Conservation (phyloP, 2,797 vertebrate species). For the Coreius guichenoti region DNA sequence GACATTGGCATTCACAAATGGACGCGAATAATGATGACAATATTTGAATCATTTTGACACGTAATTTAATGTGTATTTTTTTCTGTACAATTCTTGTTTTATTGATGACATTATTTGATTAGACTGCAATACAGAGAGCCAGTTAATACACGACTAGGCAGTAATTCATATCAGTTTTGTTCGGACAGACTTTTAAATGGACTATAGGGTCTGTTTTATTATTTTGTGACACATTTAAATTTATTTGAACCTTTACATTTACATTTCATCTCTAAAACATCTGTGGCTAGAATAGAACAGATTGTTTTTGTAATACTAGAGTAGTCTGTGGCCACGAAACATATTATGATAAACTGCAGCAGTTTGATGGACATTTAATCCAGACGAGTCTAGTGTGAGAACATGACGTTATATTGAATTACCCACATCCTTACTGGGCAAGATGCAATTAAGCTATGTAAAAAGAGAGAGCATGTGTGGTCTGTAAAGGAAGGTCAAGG, state of each 20-base stretch:
- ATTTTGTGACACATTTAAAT: constrained; percentile 32
- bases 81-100: constrained; percentile 29
- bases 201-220: constrained; percentile 20
- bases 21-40: constrained; percentile 43
- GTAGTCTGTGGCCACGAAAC: constrained; percentile 32
- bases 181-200: not conserved
- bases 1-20: constrained; percentile 28
- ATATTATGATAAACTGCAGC: constrained; percentile 55
- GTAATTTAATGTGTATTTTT: constrained; percentile 37
- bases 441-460: constrained; percentile 63
- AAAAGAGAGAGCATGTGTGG: constrained; percentile 60
- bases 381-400: constrained; percentile 50
- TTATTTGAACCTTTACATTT: not conserved
- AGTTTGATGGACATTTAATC: constrained; percentile 62
- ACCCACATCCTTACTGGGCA: constrained; percentile 37
- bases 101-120: constrained; percentile 37
- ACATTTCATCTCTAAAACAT: constrained; percentile 26
- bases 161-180: not conserved
- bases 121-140: not conserved
- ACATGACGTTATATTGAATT: constrained; percentile 57
- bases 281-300: constrained; percentile 5
- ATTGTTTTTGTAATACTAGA: constrained; percentile 46
- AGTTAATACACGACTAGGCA: not conserved
- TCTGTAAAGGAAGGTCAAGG: constrained; percentile 57
- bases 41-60: constrained; percentile 52